Conservation (phyloP, 2,797 vertebrate genomes). For the Tapera naevia region DNA sequence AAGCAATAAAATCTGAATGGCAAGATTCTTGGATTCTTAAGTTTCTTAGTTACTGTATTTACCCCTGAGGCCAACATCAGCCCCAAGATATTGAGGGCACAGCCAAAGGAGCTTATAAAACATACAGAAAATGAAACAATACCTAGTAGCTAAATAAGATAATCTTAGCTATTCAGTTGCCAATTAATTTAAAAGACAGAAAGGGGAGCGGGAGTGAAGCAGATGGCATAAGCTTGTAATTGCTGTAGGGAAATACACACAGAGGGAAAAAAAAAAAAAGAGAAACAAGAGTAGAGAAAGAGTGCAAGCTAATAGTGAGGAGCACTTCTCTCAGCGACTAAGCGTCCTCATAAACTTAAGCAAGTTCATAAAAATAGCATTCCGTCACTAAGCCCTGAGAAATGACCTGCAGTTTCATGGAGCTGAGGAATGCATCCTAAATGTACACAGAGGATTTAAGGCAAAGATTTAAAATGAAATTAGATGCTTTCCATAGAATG, state of each 20-base stretch:
- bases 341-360: background rate
- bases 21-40: background rate
- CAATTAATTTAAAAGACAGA: background rate
- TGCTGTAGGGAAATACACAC: background rate
- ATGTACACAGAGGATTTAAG: background rate
- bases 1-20: background rate
- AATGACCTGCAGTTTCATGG: background rate
- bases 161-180: background rate
- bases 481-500: background rate
- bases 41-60: background rate
- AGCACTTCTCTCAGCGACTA: background rate
- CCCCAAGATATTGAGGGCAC: background rate
- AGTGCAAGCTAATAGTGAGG: background rate
- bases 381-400: background rate
- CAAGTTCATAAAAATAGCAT: background rate
- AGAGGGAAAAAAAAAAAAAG: background rate
- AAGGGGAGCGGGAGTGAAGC: background rate
- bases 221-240: rapidly evolving
- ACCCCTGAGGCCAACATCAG: background rate
- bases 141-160: background rate
- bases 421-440: background rate
- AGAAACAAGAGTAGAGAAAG: background rate
- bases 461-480: background rate
- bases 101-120: background rate
- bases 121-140: background rate